Evolutionary conservation across 2,797 vertebrate species (phyloP).

Genomic region (Esox lucius): DNA sequence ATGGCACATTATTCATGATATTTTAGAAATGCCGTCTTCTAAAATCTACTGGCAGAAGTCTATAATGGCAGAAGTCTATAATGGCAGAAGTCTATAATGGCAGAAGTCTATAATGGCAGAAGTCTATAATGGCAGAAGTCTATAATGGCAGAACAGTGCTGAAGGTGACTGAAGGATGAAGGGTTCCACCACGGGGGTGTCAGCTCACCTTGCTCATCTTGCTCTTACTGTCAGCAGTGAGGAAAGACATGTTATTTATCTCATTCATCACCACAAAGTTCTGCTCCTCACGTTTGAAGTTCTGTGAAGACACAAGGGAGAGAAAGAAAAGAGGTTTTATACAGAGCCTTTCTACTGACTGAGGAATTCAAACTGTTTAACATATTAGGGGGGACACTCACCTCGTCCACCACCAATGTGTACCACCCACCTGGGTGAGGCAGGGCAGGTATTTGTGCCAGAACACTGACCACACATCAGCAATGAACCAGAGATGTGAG

Average conservation of each 20-base stretch:
- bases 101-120: too few species aligned
- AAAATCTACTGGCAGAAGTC: neutral
- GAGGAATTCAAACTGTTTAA: too few species aligned
- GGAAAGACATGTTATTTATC: conserved; percentile 99
- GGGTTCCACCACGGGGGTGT: neutral
- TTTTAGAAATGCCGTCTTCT: neutral
- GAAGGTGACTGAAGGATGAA: neutral
- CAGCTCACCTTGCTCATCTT: conserved; percentile 92
- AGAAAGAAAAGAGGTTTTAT: conserved; percentile 7
- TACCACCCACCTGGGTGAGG: too few species aligned
- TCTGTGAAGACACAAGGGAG: conserved; percentile 61
- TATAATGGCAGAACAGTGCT: neutral
- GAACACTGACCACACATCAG: too few species aligned
- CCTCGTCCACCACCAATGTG: too few species aligned
- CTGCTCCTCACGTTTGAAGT: conserved; percentile 87
- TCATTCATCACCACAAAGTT: conserved; percentile 97
- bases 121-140: too few species aligned
- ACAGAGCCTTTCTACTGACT: too few species aligned
- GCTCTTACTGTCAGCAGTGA: conserved; percentile 95
- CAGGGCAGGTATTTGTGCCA: too few species aligned
- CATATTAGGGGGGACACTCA: neutral
- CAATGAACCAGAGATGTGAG: neutral
- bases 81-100: too few species aligned
- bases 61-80: too few species aligned
- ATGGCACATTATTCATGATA: neutral